A percentile compares a stretch with the other conserved stretches of the same genome.
These are phyloP conservation scores for Morpho achilles DNA, from an alignment of 2,888 invertebrate genomes.

Conservation along the genomic window DNA sequence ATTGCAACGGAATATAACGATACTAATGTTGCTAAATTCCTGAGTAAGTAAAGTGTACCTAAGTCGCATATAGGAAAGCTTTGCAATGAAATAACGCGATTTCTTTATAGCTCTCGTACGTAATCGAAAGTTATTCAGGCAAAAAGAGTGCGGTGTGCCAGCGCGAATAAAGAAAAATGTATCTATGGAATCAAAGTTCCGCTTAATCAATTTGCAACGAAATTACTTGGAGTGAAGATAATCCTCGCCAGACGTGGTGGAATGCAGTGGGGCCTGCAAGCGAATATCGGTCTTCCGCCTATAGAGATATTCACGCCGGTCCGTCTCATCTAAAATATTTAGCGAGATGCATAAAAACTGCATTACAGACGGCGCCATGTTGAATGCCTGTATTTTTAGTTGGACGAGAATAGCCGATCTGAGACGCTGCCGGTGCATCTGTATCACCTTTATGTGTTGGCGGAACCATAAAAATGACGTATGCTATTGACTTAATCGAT, in stretches of 20 bases:
- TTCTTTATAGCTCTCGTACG: constrained; percentile 24
- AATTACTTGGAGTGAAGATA: constrained; percentile 32
- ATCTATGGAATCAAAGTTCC: constrained; percentile 35
- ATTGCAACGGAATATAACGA: constrained; percentile 1
- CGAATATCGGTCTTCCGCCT: constrained; percentile 20
- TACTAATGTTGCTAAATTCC: background rate
- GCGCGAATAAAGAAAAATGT: constrained; percentile 28
- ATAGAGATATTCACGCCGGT: constrained; percentile 12
- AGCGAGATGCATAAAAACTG: constrained; percentile 66
- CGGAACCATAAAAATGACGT: constrained; percentile 4
- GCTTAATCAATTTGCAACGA: constrained; percentile 37
- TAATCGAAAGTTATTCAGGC: constrained; percentile 26
- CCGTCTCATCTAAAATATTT: constrained; percentile 36
- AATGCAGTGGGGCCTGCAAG: constrained; percentile 25
- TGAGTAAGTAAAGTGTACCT: background rate
- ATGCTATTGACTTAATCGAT: background rate
- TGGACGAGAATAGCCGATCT: constrained; percentile 56
- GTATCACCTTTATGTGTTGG: constrained; percentile 35
- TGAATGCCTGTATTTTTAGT: constrained; percentile 58
- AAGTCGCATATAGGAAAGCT: constrained; percentile 18
- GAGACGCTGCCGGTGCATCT: constrained; percentile 51
- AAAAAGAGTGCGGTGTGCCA: constrained; percentile 19
- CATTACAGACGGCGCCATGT: constrained; percentile 47
- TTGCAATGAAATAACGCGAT: constrained; percentile 12
- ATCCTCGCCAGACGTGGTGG: constrained; percentile 33